phyloP scores from a whole-genome alignment of 2,888 invertebrate genomes.

The Trachelus troglodyta region DNA sequence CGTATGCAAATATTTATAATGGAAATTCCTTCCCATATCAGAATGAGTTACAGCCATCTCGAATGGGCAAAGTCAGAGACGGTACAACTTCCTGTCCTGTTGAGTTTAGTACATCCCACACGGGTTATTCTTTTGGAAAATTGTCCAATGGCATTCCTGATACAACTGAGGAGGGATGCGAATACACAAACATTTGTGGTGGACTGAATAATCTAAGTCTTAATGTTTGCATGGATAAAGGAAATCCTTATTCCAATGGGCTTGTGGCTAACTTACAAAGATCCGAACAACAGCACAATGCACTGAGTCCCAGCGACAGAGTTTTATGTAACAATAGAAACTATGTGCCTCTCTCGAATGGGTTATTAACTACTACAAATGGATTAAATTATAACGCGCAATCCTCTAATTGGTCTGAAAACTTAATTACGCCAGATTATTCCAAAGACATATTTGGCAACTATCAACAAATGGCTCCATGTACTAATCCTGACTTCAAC shows the following conservation, averaged over 20 bases:
- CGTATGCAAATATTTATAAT: constrained; percentile 49
- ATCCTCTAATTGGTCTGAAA: constrained; percentile 47
- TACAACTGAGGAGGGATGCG: constrained; percentile 42
- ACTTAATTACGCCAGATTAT: constrained; percentile 38
- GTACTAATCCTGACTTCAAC: constrained; percentile 52
- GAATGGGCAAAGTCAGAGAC: constrained; percentile 32
- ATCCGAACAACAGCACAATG: constrained; percentile 16
- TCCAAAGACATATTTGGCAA: constrained; percentile 53
- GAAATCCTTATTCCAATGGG: constrained; percentile 44
- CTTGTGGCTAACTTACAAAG: constrained; percentile 29
- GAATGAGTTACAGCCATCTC: constrained; percentile 4
- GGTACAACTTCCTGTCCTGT: constrained; percentile 24
- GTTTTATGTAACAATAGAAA: constrained; percentile 28
- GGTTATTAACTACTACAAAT: constrained; percentile 26
- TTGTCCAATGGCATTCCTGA: constrained; percentile 23
- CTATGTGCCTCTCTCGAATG: constrained; percentile 39
- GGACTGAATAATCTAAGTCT: constrained; percentile 48
- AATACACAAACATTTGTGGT: constrained; percentile 48
- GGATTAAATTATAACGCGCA: constrained; percentile 39
- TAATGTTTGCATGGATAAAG: constrained; percentile 42
- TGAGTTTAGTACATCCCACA: constrained; percentile 29
- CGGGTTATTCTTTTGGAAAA: constrained; percentile 35
- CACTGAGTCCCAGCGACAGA: constrained; percentile 29
- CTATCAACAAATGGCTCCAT: constrained; percentile 48
- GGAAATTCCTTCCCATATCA: constrained; percentile 32